Conservation (phyloP, 2,888 invertebrate species). For the Idaea biselata region DNA sequence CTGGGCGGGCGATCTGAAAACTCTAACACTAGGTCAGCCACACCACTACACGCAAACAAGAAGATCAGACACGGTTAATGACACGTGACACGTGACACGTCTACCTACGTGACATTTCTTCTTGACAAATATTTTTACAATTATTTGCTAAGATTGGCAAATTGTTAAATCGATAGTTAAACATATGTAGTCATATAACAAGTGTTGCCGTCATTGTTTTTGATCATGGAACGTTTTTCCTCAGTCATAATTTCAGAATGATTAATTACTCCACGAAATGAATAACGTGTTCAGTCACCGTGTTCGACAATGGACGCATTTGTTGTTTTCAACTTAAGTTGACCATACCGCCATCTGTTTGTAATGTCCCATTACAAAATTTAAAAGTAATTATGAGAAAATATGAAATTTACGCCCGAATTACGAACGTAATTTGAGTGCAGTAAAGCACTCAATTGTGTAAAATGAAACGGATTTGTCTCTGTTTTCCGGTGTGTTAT, state of each 20-base stretch:
- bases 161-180: slow-evolving; percentile 13
- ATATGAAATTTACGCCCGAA: slow-evolving; percentile 3
- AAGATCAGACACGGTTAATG: no score
- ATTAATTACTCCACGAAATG: not conserved
- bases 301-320: slow-evolving; percentile 14
- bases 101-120: no score
- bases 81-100: no score
- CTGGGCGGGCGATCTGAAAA: no score
- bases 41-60: no score
- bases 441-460: slow-evolving; percentile 35
- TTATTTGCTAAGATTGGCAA: no score
- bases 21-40: no score
- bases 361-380: slow-evolving; percentile 21
- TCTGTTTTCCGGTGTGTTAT: slow-evolving; percentile 58
- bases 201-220: not conserved
- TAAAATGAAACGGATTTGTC: slow-evolving; percentile 59
- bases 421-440: not conserved
- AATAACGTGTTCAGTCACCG: slow-evolving; percentile 10
- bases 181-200: no score
- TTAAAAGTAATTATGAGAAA: slow-evolving; percentile 21
- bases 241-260: not conserved
- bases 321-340: slow-evolving; percentile 22
- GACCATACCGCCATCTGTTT: slow-evolving; percentile 23
- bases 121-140: no score
- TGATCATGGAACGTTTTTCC: not conserved